Base-by-base conservation (phyloP, 2,888 invertebrate genomes). In the Agelastica alni region DNA sequence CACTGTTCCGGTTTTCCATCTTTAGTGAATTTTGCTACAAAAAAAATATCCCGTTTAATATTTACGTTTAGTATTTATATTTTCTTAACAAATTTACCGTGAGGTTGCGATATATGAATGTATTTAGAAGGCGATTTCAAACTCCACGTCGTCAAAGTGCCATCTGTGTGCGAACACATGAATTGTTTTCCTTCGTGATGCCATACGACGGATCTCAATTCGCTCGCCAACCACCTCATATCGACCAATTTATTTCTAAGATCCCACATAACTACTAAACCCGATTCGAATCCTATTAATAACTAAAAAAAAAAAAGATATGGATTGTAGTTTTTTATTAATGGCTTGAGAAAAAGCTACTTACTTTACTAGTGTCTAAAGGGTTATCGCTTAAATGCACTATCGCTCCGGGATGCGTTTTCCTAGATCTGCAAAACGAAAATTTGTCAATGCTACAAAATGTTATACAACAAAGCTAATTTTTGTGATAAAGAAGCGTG, bases 171-270 rank as follows among this genome's bases (percentile, higher is more conserved):
- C 70, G 94, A 93, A 66, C 90, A 89, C 88, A 99, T 92, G 76
- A 99, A 93, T 79, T 93, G 91, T 80, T 95, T 96, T 63, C 97
- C 99, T 79, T 99, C 98, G 79, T 92, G 89, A 77, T 97, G 96
- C 99, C 99, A 99, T 60, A 93, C 85, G 69, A 95, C 86, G 48
- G 95, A 94, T 71, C 89, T 85, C 66, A 96, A 81, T 74, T 92
- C 92, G 17, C 83, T 80, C 49, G 88, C 83, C 70, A 85, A 84
- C 79, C 88, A 91, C 73, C 95, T 84, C 79, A 88, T 85, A 73
- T 99, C 98, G 31, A 92, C 94, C 65, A 79, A 79, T 78, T 91
- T 92, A 68, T 83, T 85, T 70, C 89, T 87, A 74, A 99, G 83
- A 81, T 99, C 97, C 99, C 99, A 99, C 67, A 96, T 83, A 41